Conservation (phyloP, 2,888 invertebrate genomes). For the Patella pellucida region DNA sequence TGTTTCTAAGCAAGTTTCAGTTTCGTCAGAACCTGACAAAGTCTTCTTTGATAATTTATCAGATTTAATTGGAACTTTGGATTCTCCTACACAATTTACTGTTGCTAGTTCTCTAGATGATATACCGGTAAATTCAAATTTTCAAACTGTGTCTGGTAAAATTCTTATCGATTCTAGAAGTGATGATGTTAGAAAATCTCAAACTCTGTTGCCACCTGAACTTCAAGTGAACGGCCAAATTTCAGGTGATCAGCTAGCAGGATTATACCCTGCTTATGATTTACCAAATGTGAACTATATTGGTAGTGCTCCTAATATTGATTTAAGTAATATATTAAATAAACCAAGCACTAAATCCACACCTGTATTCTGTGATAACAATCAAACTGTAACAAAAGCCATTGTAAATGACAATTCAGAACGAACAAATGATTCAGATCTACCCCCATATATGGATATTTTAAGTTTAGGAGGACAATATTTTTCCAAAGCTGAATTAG, state of each 20-base stretch:
- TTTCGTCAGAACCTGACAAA: neutral
- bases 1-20: neutral
- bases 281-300: slow-evolving; percentile 44
- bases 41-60: neutral
- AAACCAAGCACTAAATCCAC: neutral
- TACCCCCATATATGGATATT: slow-evolving; percentile 7
- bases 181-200: neutral
- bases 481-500: slow-evolving; percentile 2
- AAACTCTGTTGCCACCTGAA: slow-evolving; percentile 12
- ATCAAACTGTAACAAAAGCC: neutral
- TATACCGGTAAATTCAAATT: neutral
- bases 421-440: neutral
- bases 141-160: neutral
- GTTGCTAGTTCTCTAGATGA: neutral
- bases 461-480: neutral
- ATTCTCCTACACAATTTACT: neutral
- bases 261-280: slow-evolving; percentile 24
- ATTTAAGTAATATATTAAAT: slow-evolving; percentile 28
- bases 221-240: neutral
- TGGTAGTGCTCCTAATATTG: slow-evolving; percentile 44
- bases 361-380: neutral
- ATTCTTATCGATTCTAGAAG: neutral
- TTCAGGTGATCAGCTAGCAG: neutral
- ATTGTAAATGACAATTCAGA: neutral
- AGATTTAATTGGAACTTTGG: neutral